Evolutionary conservation across 2,797 vertebrate genomes (phyloP).

Genomic region (Smutsia gigantea): DNA sequence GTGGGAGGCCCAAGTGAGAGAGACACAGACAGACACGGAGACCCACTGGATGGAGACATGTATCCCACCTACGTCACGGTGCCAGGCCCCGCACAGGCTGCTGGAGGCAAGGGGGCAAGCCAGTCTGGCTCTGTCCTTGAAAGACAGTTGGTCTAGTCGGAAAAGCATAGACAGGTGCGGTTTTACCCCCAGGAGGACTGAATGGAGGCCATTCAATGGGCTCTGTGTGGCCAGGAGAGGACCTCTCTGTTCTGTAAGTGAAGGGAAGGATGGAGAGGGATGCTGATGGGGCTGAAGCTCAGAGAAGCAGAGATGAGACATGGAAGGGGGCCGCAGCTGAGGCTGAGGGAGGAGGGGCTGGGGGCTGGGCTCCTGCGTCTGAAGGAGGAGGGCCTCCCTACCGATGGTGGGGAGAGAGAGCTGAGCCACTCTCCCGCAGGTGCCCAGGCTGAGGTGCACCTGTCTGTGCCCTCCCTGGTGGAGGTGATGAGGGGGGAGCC

Average conservation of each 20-base stretch:
- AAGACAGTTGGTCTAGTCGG: not conserved
- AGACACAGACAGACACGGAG: not conserved
- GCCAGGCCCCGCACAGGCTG: not conserved
- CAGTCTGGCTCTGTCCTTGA: not conserved
- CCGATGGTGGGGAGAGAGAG: not conserved
- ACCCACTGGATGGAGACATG: not conserved
- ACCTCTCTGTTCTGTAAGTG: not conserved
- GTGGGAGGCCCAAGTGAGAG: not conserved
- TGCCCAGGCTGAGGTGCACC: slow-evolving; percentile 80
- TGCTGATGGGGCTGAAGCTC: not conserved
- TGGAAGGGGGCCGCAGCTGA: not conserved
- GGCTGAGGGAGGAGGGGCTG: not conserved
- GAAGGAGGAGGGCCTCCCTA: not conserved
- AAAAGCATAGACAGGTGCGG: not conserved
- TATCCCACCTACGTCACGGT: fast-evolving
- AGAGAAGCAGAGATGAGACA: not conserved
- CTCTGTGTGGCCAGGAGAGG: not conserved
- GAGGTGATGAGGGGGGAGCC: slow-evolving; percentile 86
- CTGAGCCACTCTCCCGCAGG: slow-evolving; percentile 74
- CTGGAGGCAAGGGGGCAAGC: not conserved
- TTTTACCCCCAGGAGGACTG: not conserved
- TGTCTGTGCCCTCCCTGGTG: slow-evolving; percentile 82
- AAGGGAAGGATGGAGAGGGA: not conserved
- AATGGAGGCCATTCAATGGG: not conserved
- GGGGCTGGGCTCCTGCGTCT: not conserved